Evolutionary conservation across 2,888 invertebrate genomes (phyloP).

Genomic region (Caenorhabditis doughertyi): DNA sequence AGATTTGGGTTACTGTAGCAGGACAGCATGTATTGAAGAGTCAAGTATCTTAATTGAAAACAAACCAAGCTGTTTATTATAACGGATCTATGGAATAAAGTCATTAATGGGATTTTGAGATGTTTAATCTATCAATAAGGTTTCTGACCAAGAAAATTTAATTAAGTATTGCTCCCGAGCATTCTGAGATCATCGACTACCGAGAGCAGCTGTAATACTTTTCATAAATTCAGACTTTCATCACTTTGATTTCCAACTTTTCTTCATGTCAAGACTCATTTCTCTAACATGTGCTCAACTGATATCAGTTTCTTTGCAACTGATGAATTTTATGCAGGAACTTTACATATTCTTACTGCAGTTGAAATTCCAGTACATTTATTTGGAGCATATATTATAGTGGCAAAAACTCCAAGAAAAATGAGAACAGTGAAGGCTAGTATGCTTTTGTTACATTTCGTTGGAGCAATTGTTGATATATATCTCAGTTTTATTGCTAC

Average conservation of each 20-base stretch:
- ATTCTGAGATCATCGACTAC: conserved; percentile 3
- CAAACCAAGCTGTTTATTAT: background rate
- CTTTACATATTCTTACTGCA: conserved; percentile 34
- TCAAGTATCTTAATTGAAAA: background rate
- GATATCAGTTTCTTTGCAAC: conserved; percentile 26
- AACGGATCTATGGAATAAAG: conserved; percentile 12
- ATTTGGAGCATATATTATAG: conserved; percentile 42
- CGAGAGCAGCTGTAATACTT: background rate
- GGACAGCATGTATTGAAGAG: conserved; percentile 2
- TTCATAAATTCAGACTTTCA: conserved; percentile 2
- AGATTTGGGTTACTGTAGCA: conserved; percentile 12
- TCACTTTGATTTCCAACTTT: conserved; percentile 9
- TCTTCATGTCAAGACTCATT: background rate
- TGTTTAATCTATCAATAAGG: conserved; percentile 2
- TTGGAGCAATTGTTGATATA: conserved; percentile 46
- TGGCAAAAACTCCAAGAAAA: conserved; percentile 39
- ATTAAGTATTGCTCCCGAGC: background rate
- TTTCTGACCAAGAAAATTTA: conserved; percentile 7
- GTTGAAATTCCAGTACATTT: conserved; percentile 39
- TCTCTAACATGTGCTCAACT: conserved; percentile 32
- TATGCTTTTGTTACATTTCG: conserved; percentile 39
- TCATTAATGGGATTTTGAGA: background rate
- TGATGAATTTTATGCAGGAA: conserved; percentile 21
- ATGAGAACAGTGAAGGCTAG: conserved; percentile 37
- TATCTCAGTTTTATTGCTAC: conserved; percentile 47